These are phyloP conservation scores for Lordiphosa mommai DNA, from an alignment of 1,140 invertebrate species.

Conservation along the genomic window DNA sequence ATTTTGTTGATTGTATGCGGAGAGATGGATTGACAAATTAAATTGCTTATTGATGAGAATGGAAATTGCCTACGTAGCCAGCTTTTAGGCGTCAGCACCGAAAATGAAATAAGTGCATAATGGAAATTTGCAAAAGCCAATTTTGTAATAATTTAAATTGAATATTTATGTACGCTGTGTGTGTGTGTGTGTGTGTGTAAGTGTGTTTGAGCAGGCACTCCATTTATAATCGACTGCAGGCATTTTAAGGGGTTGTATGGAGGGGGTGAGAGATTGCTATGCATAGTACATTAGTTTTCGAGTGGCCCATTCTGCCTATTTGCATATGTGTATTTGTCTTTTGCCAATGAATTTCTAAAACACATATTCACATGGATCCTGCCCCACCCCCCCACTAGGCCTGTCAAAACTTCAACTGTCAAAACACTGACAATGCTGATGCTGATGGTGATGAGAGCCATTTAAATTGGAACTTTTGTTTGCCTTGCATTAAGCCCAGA, in stretches of 20 bases:
- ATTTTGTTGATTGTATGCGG: conserved; percentile 65
- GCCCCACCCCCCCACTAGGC: conserved; percentile 9
- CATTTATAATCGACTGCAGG: conserved; percentile 67
- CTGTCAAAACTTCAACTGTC: conserved; percentile 71
- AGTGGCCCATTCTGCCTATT: conserved; percentile 58
- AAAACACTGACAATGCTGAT: conserved; percentile 55
- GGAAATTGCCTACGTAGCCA: conserved; percentile 44
- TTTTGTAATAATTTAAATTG: conserved; percentile 77
- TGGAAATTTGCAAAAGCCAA: conserved; percentile 74
- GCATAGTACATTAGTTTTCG: conserved; percentile 70
- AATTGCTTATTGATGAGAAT: conserved; percentile 73
- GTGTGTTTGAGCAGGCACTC: conserved; percentile 25
- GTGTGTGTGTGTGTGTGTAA: conserved; percentile 6
- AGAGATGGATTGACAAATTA: conserved; percentile 69
- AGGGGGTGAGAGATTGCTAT: conserved; percentile 16
- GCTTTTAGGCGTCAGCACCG: conserved; percentile 48
- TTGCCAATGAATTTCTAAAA: conserved; percentile 73
- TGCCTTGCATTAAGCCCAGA: conserved; percentile 66
- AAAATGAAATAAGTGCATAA: conserved; percentile 74
- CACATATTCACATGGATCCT: conserved; percentile 15
- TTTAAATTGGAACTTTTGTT: conserved; percentile 69
- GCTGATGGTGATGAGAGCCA: conserved; percentile 45
- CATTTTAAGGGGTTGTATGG: conserved; percentile 31
- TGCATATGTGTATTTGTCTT: conserved; percentile 75
- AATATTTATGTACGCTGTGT: conserved; percentile 63